These are phyloP conservation scores for Shinisaurus crocodilurus DNA, from an alignment of 2,113 vertebrate species.

Conservation along the genomic window DNA sequence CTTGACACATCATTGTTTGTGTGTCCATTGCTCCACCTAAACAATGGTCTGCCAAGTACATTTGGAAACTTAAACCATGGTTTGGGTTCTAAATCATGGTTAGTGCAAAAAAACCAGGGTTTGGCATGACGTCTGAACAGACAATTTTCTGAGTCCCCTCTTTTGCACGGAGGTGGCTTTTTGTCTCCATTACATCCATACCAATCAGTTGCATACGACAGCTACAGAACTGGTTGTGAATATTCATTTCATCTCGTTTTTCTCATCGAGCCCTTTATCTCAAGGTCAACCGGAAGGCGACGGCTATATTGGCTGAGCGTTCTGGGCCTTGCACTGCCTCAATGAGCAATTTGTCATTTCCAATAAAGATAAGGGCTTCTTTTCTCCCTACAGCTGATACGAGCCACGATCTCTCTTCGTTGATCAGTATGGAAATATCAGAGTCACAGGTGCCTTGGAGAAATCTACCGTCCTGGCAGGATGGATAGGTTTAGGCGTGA, in stretches of 20 bases:
- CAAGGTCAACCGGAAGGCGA: not conserved
- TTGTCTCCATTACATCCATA: not conserved
- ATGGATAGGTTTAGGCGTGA: slow-evolving; percentile 2
- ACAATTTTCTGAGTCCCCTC: too few relatives aligned
- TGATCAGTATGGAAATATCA: not conserved
- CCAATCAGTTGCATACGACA: not conserved
- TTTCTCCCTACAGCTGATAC: not conserved
- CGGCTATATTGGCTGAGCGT: not conserved
- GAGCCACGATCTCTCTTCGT: not conserved
- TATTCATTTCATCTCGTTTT: not conserved
- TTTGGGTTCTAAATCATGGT: not conserved
- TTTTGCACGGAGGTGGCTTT: not conserved
- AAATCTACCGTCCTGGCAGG: not conserved
- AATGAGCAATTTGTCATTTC: slow-evolving; percentile 7
- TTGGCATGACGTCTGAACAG: not conserved
- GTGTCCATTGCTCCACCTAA: too few relatives aligned
- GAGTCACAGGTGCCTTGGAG: slow-evolving; percentile 9
- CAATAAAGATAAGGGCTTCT: not conserved
- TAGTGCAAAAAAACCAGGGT: not conserved
- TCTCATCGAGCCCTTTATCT: not conserved
- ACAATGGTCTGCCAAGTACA: not conserved
- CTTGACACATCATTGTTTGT: not conserved
- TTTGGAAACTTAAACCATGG: not conserved
- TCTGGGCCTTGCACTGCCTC: not conserved
- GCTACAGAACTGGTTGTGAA: not conserved